phyloP scores from a whole-genome alignment of 2,113 vertebrate genomes.

The Acrocephalus arundinaceus region DNA sequence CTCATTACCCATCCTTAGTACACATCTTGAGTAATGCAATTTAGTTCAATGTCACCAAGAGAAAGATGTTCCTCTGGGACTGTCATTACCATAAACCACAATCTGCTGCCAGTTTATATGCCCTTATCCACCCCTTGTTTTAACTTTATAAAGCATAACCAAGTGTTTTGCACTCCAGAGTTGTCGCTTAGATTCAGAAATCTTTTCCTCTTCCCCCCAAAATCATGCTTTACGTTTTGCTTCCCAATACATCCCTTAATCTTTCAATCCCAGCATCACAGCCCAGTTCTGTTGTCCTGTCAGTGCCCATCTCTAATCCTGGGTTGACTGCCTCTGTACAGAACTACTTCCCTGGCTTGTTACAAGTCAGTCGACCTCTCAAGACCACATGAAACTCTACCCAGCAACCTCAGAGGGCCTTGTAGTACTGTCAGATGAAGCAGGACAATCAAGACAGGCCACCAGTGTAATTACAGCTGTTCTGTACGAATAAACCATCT shows the following conservation, averaged over 20 bases:
- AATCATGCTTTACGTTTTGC: neutral
- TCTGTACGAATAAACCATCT: neutral
- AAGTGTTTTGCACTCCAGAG: neutral
- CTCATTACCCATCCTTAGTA: conserved; percentile 67
- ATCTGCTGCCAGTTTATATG: conserved; percentile 64
- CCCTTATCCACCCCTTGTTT: conserved; percentile 53
- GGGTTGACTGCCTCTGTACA: neutral
- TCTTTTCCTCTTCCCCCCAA: neutral
- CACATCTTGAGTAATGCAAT: conserved; percentile 64
- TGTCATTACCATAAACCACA: conserved; percentile 67
- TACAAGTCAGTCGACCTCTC: neutral
- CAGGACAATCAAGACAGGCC: neutral
- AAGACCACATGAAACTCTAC: neutral
- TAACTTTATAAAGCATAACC: conserved; percentile 42
- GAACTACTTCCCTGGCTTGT: neutral
- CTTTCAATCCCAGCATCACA: neutral
- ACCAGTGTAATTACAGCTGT: neutral
- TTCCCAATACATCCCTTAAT: neutral
- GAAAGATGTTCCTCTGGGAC: conserved; percentile 59
- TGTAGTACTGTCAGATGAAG: neutral
- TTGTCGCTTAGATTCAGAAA: neutral
- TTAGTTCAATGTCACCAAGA: conserved; percentile 75
- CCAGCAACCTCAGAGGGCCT: neutral
- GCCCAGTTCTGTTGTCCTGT: neutral
- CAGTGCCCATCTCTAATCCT: neutral